A percentile compares a stretch with the other conserved stretches of the same genome.
Evolutionary conservation across 2,113 vertebrate species (phyloP).

Genomic region (Peromyscus maniculatus): DNA sequence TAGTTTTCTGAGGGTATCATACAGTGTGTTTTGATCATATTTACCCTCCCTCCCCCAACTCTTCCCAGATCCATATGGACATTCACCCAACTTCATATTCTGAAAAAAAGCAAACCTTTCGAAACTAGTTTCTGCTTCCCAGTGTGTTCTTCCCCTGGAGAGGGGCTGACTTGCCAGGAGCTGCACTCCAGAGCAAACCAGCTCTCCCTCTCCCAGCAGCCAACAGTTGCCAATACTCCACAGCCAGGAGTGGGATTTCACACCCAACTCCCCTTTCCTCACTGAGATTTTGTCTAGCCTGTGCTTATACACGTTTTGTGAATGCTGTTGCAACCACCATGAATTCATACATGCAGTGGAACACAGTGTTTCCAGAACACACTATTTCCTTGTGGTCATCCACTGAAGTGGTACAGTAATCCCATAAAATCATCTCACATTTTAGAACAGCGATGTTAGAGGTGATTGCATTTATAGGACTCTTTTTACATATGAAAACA

Average conservation of each 20-base stretch:
- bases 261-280: not conserved
- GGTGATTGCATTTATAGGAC: not conserved
- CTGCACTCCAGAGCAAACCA: not conserved
- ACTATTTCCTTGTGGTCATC: not conserved
- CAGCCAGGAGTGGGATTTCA: not conserved
- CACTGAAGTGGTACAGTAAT: not conserved
- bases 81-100: not conserved
- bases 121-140: not conserved
- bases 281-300: not conserved
- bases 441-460: not conserved
- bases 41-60: not conserved
- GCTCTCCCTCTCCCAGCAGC: not conserved
- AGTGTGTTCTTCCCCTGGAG: not conserved
- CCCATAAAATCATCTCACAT: not conserved
- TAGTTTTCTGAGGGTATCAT: not conserved
- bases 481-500: slow-evolving; percentile 1
- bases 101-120: not conserved
- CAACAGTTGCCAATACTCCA: not conserved
- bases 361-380: not conserved
- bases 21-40: not conserved
- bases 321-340: not conserved
- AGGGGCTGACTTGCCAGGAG: no score
- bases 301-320: not conserved
- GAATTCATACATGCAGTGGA: not conserved
- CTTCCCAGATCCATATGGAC: not conserved